Evolutionary conservation across 2,797 vertebrate genomes (phyloP).

Genomic region (Phoebastria nigripes): DNA sequence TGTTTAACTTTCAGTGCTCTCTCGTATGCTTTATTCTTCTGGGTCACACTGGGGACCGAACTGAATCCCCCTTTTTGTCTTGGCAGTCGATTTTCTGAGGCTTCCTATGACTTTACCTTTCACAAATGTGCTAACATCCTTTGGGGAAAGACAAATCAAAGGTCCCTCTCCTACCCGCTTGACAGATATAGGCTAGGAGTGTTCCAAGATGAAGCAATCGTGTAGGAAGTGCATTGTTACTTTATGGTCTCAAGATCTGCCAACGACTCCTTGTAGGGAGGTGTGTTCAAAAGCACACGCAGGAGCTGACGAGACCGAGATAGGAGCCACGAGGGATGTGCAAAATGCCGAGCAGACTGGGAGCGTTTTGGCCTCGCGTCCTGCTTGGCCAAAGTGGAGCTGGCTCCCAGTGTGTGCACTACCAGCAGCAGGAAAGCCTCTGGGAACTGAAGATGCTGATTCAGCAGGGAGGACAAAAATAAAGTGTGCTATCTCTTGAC

Average conservation of each 20-base stretch:
- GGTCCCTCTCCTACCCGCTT: not conserved
- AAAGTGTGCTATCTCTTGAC: not conserved
- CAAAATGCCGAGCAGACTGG: not conserved
- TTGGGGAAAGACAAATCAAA: not conserved
- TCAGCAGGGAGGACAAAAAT: not conserved
- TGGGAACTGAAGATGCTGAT: not conserved
- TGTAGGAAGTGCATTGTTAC: not conserved
- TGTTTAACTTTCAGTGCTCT: not conserved
- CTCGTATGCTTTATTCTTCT: not conserved
- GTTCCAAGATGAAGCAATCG: not conserved
- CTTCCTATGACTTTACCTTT: not conserved
- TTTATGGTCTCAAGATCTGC: not conserved
- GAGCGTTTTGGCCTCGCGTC: not conserved
- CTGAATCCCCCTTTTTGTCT: not conserved
- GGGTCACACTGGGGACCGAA: not conserved
- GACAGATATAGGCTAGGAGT: not conserved
- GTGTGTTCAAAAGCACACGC: not conserved
- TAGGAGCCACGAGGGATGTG: not conserved
- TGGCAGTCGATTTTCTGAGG: not conserved
- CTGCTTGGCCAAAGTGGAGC: accelerated
- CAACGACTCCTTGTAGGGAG: not conserved
- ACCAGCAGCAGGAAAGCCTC: not conserved
- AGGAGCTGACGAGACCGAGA: not conserved
- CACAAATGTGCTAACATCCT: not conserved
- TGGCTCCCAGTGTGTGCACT: accelerated